Evolutionary conservation across 1,140 invertebrate species (phyloP).

Genomic region (Berghia stephanieae): DNA sequence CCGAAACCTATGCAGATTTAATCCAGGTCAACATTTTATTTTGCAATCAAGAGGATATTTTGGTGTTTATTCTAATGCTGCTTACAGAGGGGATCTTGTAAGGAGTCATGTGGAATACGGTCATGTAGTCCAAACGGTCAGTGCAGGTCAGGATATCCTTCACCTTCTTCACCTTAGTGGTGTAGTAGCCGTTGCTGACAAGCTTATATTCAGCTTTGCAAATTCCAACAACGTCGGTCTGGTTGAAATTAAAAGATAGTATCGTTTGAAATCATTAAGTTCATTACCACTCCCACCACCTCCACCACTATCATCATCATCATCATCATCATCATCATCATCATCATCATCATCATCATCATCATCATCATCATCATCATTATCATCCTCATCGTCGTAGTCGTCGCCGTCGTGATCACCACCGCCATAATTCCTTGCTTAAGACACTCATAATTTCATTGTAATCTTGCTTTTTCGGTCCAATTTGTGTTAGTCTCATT

Average conservation of each 20-base stretch:
- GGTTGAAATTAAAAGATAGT: conserved; percentile 41
- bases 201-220: conserved; percentile 84
- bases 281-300: background rate
- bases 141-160: conserved; percentile 81
- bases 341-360: conserved; percentile 7
- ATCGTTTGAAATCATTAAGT: too few relatives aligned
- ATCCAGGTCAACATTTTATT: too few relatives aligned
- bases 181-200: conserved; percentile 71
- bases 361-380: conserved; percentile 4
- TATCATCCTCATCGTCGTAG: background rate
- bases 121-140: conserved; percentile 75
- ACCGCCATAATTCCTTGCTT: too few relatives aligned
- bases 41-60: too few relatives aligned
- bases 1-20: too few relatives aligned
- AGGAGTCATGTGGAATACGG: conserved; percentile 49
- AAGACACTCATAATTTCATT: too few relatives aligned
- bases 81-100: conserved; percentile 51
- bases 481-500: too few relatives aligned
- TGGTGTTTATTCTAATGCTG: too few relatives aligned
- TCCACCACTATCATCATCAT: background rate
- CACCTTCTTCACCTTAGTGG: conserved; percentile 79
- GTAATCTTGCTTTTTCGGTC: too few relatives aligned
- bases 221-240: conserved; percentile 85
- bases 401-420: too few relatives aligned
- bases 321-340: conserved; percentile 7